Evolutionary conservation across 2,888 invertebrate genomes (phyloP).

Genomic region (Stratiomys singularior): DNA sequence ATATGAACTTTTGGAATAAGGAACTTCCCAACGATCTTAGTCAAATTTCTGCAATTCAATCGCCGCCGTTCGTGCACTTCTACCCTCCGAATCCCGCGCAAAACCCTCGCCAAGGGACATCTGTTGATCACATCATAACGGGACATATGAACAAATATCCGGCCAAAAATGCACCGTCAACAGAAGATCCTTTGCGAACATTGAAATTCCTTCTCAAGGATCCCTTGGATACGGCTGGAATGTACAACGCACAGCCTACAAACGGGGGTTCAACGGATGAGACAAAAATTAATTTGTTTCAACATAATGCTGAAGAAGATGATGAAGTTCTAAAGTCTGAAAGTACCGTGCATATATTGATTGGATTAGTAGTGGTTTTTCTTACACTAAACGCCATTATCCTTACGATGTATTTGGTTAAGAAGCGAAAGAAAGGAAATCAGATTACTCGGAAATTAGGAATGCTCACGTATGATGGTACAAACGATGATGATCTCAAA

Average conservation of each 20-base stretch:
- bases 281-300: constrained; percentile 44
- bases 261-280: constrained; percentile 55
- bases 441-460: constrained; percentile 56
- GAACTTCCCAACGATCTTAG: constrained; percentile 79
- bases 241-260: constrained; percentile 65
- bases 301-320: constrained; percentile 55
- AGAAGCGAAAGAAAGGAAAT: constrained; percentile 44
- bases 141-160: constrained; percentile 61
- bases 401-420: constrained; percentile 60
- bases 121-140: constrained; percentile 58
- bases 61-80: constrained; percentile 49
- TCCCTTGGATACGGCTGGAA: constrained; percentile 59
- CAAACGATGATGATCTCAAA: constrained; percentile 64
- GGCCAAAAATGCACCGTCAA: constrained; percentile 3
- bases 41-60: constrained; percentile 61
- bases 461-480: constrained; percentile 62
- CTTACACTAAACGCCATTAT: constrained; percentile 74
- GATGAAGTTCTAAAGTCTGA: constrained; percentile 69
- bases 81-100: constrained; percentile 53
- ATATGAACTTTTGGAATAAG: constrained; percentile 87
- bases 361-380: constrained; percentile 76
- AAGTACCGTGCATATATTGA: constrained; percentile 72
- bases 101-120: constrained; percentile 58
- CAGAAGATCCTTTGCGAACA: constrained; percentile 61
- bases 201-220: constrained; percentile 62